Evolutionary conservation across 2,113 vertebrate species (phyloP), one percentile per base, ranked within the genome.

Genomic region (Laticauda laticaudata): DNA sequence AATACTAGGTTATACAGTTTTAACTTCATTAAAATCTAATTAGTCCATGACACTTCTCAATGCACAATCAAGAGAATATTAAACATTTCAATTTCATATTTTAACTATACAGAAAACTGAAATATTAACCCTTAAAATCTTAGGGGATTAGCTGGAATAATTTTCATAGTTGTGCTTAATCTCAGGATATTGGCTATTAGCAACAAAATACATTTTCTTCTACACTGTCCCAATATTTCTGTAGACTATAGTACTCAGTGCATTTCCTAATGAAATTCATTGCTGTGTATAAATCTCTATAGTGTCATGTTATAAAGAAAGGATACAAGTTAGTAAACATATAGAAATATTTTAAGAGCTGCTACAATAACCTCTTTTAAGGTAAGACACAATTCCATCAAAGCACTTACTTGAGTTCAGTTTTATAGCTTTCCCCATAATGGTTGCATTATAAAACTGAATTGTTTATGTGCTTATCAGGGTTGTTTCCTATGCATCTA

Each of bases 151-250:
- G 93, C 48, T 95, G 95, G 95, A 97, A 97, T 95, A 93, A 88
- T 69, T 94, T 96, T 81, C 96, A 53, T 96, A 95, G 93, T 97
- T 98, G 98, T 98, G 98, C 98, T 98, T 98, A 94, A 97, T 96
- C 96, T 97, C 96, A 95, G 96, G 96, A 97, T 97, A 97, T 94
- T 96, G 93, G 96, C 96, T 97, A 97, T 97, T 96, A 97, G 97
- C 97, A 98, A 98, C 98, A 98, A 98, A 98, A 98, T 97, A 97
- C 93, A 88, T 95, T 95, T 97, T 97, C 96, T 94, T 95, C 95
- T 96, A 96, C 95, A 95, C 90, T 94, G 96, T 95, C 95, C 96
- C 94, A 55, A 93, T 92, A 94, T 96, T 94, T 91, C 95, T 94
- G 94, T 86, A 97, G 97, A 98, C 95, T 96, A 96, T 95, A 94